Evolutionary conservation across 2,888 invertebrate species (phyloP).

Genomic region (Drosophila tripunctata): DNA sequence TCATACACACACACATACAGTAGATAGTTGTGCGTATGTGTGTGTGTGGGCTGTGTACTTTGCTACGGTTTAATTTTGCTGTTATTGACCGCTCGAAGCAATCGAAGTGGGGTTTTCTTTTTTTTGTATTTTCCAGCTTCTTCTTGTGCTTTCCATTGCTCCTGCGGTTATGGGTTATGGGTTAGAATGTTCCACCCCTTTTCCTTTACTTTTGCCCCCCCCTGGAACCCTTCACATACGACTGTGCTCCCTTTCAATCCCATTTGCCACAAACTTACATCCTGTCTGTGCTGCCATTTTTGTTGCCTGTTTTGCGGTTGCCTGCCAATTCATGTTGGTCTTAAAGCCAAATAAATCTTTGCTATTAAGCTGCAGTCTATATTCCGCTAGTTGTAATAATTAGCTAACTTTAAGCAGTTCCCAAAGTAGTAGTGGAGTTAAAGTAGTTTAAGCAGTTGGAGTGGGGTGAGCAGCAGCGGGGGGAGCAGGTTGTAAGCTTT

Average conservation of each 20-base stretch:
- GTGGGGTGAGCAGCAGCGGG: too few species aligned
- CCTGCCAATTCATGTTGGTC: constrained; percentile 64
- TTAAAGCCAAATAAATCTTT: constrained; percentile 45
- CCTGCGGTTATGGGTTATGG: constrained; percentile 68
- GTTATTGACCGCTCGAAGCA: constrained; percentile 72
- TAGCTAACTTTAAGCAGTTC: background rate
- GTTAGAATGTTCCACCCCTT: constrained; percentile 44
- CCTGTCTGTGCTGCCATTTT: constrained; percentile 57
- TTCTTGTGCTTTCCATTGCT: constrained; percentile 15
- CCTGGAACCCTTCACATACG: background rate
- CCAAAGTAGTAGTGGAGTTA: background rate
- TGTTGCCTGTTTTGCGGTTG: constrained; percentile 56
- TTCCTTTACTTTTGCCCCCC: constrained; percentile 8
- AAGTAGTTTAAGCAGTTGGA: background rate
- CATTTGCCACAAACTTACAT: constrained; percentile 26
- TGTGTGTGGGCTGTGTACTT: constrained; percentile 64
- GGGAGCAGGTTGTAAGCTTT: background rate
- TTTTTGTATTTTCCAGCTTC: background rate
- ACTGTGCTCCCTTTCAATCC: background rate
- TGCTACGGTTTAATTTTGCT: constrained; percentile 74
- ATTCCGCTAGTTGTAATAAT: background rate
- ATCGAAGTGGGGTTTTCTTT: constrained; percentile 47
- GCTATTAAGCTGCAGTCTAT: background rate
- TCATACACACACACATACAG: constrained; percentile 39
- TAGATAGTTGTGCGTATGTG: constrained; percentile 12